phyloP scores from a whole-genome alignment of 1,140 invertebrate genomes.

The Aplysia californica region DNA sequence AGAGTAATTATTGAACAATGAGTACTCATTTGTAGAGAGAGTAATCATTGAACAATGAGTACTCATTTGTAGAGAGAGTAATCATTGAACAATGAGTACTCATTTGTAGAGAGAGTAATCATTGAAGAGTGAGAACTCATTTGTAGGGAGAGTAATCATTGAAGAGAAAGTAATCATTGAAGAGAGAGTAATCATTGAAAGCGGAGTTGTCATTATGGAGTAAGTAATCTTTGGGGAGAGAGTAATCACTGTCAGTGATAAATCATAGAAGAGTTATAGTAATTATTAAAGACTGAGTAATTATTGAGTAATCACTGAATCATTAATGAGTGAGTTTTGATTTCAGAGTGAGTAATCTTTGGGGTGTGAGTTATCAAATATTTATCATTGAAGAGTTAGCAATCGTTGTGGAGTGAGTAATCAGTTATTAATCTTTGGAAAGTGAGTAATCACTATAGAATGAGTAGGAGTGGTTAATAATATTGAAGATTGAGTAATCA shows the following conservation, averaged over 20 bases:
- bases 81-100: too few relatives aligned
- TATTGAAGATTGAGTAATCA: too few relatives aligned
- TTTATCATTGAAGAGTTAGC: too few relatives aligned
- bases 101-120: too few relatives aligned
- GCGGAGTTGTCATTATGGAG: background rate
- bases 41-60: background rate
- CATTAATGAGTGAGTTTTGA: too few relatives aligned
- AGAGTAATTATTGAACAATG: background rate
- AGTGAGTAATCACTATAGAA: too few relatives aligned
- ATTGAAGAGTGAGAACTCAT: slow-evolving; percentile 14
- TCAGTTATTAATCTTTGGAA: too few relatives aligned
- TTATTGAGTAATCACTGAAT: background rate
- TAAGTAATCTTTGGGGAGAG: background rate
- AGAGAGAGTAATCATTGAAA: background rate
- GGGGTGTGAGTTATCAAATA: slow-evolving; percentile 25
- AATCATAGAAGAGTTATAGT: too few relatives aligned
- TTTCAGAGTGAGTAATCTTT: too few relatives aligned
- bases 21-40: background rate
- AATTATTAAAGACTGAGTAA: background rate
- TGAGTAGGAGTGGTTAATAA: too few relatives aligned
- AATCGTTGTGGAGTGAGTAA: too few relatives aligned
- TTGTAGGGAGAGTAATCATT: background rate
- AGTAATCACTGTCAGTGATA: background rate
- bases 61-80: background rate
- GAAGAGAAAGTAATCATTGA: background rate